Conservation (phyloP, 2,113 vertebrate species). For the Elephantulus edwardii region DNA sequence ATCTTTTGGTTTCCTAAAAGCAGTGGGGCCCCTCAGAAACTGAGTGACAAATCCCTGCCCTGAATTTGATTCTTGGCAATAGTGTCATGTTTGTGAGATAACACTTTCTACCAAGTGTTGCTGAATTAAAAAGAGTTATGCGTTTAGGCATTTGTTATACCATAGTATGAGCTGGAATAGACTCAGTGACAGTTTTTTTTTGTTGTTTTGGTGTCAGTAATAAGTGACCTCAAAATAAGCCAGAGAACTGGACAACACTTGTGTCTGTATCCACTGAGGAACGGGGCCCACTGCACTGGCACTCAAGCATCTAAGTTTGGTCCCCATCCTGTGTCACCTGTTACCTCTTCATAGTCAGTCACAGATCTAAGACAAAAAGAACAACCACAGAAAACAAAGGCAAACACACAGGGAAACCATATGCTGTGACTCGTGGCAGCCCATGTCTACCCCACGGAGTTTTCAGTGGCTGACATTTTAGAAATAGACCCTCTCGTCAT, state of each 20-base stretch:
- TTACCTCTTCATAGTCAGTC: background rate
- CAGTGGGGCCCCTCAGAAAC: conserved; percentile 41
- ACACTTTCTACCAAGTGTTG: background rate
- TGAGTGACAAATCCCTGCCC: background rate
- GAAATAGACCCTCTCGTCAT: background rate
- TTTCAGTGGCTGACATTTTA: background rate
- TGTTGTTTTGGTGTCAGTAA: background rate
- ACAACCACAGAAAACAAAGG: no score
- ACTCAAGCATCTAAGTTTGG: fast-evolving
- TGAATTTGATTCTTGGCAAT: background rate
- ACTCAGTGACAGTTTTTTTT: no score
- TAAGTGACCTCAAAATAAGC: fast-evolving
- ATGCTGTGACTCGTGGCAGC: background rate
- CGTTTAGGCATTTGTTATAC: background rate
- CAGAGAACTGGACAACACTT: fast-evolving
- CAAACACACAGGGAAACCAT: background rate
- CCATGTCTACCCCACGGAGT: background rate
- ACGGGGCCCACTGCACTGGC: fast-evolving
- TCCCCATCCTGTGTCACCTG: fast-evolving
- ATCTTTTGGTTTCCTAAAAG: conserved; percentile 61
- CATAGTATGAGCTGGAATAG: background rate
- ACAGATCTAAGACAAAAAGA: no score
- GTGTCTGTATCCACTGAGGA: fast-evolving
- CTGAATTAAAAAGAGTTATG: background rate
- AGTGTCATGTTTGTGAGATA: background rate